A percentile compares a stretch with the other conserved stretches of the same genome.
Conservation (phyloP, 2,797 vertebrate genomes). For the Melanotaenia nigrans region DNA sequence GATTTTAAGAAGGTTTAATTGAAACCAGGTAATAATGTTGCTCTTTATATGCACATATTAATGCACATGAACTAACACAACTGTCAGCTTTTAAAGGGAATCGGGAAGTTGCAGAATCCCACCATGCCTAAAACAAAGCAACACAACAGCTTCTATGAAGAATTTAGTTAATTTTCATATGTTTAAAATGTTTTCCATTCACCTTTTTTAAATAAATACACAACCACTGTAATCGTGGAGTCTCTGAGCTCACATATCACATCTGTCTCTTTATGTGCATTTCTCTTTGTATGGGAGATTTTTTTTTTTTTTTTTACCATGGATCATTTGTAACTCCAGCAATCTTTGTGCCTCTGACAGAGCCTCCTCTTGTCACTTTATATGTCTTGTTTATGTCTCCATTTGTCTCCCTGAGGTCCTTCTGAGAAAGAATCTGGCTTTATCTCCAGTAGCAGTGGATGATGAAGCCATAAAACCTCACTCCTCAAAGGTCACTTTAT, state of each 20-base stretch:
- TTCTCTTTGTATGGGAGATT: constrained; percentile 12
- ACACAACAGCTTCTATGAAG: not conserved
- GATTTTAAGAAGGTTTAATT: not conserved
- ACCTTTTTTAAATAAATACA: constrained; percentile 1
- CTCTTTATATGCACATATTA: not conserved
- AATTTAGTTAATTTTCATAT: not conserved
- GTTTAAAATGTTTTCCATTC: constrained; percentile 1
- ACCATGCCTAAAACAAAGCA: not conserved
- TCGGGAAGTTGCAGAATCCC: not conserved
- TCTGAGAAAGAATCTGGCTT: constrained; percentile 15
- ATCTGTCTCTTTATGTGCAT: not conserved
- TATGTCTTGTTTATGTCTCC: constrained; percentile 41
- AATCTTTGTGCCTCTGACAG: constrained; percentile 25
- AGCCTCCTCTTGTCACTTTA: constrained; percentile 33
- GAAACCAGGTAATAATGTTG: not conserved
- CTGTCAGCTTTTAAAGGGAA: not conserved
- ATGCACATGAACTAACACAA: not conserved
- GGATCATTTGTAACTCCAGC: constrained; percentile 23
- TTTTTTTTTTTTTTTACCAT: constrained; percentile 10
- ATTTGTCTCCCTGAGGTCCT: constrained; percentile 30
- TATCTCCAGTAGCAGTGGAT: constrained; percentile 15
- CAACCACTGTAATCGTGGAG: not conserved
- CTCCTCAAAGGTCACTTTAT: not conserved
- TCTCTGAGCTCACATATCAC: not conserved
- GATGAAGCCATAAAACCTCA: not conserved